These are phyloP conservation scores for Caligus rogercresseyi DNA, from an alignment of 1,140 invertebrate genomes.

Conservation along the genomic window DNA sequence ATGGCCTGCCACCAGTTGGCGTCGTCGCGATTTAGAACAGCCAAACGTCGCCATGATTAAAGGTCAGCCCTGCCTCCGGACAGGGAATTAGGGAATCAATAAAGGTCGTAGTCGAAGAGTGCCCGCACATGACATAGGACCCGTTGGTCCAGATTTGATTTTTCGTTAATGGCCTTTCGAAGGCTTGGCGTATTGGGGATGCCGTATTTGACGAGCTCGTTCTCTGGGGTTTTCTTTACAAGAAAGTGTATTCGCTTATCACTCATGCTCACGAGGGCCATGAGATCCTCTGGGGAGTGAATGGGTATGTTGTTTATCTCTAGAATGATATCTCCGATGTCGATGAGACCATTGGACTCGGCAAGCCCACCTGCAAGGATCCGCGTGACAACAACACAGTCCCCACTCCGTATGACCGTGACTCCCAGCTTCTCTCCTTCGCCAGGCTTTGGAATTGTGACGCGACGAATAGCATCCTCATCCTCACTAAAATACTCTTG, in stretches of 20 bases:
- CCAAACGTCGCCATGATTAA: conserved; percentile 83
- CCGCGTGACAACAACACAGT: conserved; percentile 28
- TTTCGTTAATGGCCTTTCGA: not conserved
- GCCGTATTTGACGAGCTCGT: conserved; percentile 13
- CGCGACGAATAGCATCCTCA: conserved; percentile 21
- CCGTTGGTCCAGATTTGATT: conserved; percentile 4
- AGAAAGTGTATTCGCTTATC: conserved; percentile 12
- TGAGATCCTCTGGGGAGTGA: conserved; percentile 25
- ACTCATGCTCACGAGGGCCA: conserved; percentile 2
- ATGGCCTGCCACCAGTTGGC: conserved; percentile 98
- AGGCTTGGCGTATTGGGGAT: conserved; percentile 20
- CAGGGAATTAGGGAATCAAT: conserved; percentile 77
- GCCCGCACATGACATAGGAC: conserved; percentile 82
- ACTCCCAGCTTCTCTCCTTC: conserved; percentile 14
- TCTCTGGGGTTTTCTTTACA: conserved; percentile 16
- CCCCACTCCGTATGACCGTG: conserved; percentile 3
- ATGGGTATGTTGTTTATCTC: conserved; percentile 78
- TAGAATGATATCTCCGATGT: conserved; percentile 68
- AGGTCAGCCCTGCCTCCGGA: conserved; percentile 81
- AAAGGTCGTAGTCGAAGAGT: conserved; percentile 76
- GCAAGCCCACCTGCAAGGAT: conserved; percentile 80
- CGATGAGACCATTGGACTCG: conserved; percentile 69
- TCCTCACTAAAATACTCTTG: conserved; percentile 6
- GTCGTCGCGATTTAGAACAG: conserved; percentile 46
- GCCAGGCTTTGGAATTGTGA: conserved; percentile 7